phyloP scores from a whole-genome alignment of 1,140 invertebrate species.

The Apis florea region DNA sequence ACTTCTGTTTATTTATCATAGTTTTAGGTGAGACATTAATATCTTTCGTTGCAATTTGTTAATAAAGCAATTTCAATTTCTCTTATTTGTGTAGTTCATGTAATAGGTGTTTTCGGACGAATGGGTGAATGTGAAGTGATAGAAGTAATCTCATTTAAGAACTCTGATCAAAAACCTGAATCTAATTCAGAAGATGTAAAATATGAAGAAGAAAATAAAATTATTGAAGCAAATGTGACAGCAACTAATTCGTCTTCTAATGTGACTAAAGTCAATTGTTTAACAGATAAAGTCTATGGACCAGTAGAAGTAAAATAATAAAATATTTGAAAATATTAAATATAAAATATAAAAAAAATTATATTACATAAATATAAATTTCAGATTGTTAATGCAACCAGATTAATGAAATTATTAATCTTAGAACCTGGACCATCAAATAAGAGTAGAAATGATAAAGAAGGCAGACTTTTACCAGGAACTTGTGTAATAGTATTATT shows the following conservation, averaged over 20 bases:
- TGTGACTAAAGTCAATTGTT: constrained; percentile 72
- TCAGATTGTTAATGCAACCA: constrained; percentile 82
- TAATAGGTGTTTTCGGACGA: constrained; percentile 5
- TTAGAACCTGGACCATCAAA: constrained; percentile 80
- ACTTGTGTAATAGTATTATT: constrained; percentile 92
- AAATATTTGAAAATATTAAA: neutral
- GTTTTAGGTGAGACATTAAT: constrained; percentile 46
- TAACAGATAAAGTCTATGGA: constrained; percentile 70
- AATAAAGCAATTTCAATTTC: neutral
- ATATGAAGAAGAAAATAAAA: neutral
- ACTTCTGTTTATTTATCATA: constrained; percentile 35
- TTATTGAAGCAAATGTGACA: constrained; percentile 19
- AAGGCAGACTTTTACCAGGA: constrained; percentile 80
- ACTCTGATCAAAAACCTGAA: neutral
- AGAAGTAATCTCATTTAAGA: neutral
- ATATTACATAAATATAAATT: constrained; percentile 26
- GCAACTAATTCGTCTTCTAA: constrained; percentile 47
- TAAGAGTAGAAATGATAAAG: constrained; percentile 72
- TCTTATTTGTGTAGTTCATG: constrained; percentile 19
- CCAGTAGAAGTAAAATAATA: constrained; percentile 71
- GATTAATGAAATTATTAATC: constrained; percentile 81
- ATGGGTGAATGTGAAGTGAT: constrained; percentile 14
- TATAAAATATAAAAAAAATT: neutral
- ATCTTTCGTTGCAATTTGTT: neutral
- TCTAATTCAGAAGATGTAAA: neutral